phyloP scores from a whole-genome alignment of 2,888 invertebrate species.

The Shargacucullia verbasci region DNA sequence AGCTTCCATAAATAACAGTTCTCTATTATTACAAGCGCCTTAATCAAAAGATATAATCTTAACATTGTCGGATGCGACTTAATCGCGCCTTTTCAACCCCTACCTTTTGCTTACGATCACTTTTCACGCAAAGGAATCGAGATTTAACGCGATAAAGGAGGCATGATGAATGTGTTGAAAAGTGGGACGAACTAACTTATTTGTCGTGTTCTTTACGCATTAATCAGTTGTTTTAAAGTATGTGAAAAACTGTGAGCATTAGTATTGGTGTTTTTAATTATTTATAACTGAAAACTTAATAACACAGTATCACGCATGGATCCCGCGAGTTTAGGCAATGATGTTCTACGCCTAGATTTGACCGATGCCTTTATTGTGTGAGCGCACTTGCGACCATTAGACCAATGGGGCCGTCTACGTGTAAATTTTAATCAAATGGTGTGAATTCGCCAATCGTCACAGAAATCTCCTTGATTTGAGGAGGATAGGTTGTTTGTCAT shows the following conservation, averaged over 20 bases:
- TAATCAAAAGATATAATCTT: conserved; percentile 88
- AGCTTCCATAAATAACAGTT: conserved; percentile 79
- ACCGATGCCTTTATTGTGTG: too few relatives aligned
- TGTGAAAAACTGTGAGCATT: conserved; percentile 19
- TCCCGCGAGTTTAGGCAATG: too few relatives aligned
- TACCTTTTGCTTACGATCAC: conserved; percentile 61
- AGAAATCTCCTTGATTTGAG: too few relatives aligned
- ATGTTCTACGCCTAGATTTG: too few relatives aligned
- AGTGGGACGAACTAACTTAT: conserved; percentile 27
- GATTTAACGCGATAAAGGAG: conserved; percentile 41
- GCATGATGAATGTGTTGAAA: conserved; percentile 43
- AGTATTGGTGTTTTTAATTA: too few relatives aligned
- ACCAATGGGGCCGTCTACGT: too few relatives aligned
- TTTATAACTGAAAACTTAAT: too few relatives aligned
- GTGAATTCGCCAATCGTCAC: too few relatives aligned
- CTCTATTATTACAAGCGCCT: conserved; percentile 84
- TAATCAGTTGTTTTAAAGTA: conserved; percentile 36
- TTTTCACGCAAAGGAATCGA: conserved; percentile 51
- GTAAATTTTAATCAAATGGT: too few relatives aligned
- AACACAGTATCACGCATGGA: too few relatives aligned
- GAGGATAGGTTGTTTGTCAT: too few relatives aligned
- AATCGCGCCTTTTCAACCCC: conserved; percentile 66
- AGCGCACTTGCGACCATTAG: too few relatives aligned
- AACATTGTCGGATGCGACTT: conserved; percentile 78
- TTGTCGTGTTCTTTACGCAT: conserved; percentile 38